Conservation (phyloP, 2,797 vertebrate genomes). For the Danio tinwini region DNA sequence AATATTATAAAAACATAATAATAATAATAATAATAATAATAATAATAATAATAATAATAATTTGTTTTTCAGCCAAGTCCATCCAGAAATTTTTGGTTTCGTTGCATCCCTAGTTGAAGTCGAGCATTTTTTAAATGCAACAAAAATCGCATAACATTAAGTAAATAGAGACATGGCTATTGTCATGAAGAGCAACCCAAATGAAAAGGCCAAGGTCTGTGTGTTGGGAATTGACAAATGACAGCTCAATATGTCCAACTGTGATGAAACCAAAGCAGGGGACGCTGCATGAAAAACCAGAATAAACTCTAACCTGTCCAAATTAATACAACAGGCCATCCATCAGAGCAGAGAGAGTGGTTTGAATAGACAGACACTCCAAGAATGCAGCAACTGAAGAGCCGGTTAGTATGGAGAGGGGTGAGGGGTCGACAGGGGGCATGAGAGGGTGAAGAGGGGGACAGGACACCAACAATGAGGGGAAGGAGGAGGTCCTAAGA, state of each 20-base stretch:
- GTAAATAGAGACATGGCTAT: too few relatives aligned
- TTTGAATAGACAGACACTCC: slow-evolving; percentile 64
- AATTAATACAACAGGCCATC: slow-evolving; percentile 77
- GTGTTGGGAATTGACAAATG: slow-evolving; percentile 61
- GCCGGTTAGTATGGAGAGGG: slow-evolving; percentile 56
- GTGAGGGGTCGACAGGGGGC: slow-evolving; percentile 59
- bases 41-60: too few relatives aligned
- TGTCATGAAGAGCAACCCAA: not conserved
- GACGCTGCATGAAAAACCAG: slow-evolving; percentile 74
- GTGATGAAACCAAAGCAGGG: slow-evolving; percentile 75
- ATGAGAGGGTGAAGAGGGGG: slow-evolving; percentile 65
- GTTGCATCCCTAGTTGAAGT: too few relatives aligned
- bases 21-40: too few relatives aligned
- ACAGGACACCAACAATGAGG: slow-evolving; percentile 61
- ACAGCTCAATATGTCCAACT: slow-evolving; percentile 73
- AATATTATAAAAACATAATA: too few relatives aligned
- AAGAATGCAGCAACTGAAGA: slow-evolving; percentile 71
- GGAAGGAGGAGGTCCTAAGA: slow-evolving; percentile 61
- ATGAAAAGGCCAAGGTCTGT: slow-evolving; percentile 31
- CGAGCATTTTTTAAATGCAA: too few relatives aligned
- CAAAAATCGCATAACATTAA: too few relatives aligned
- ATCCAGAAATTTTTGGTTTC: too few relatives aligned
- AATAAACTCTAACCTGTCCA: slow-evolving; percentile 73
- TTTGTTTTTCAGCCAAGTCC: too few relatives aligned
- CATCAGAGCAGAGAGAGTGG: slow-evolving; percentile 69